These are phyloP conservation scores for Drosophila prolongata DNA, from an alignment of 2,888 invertebrate genomes.

Conservation along the genomic window DNA sequence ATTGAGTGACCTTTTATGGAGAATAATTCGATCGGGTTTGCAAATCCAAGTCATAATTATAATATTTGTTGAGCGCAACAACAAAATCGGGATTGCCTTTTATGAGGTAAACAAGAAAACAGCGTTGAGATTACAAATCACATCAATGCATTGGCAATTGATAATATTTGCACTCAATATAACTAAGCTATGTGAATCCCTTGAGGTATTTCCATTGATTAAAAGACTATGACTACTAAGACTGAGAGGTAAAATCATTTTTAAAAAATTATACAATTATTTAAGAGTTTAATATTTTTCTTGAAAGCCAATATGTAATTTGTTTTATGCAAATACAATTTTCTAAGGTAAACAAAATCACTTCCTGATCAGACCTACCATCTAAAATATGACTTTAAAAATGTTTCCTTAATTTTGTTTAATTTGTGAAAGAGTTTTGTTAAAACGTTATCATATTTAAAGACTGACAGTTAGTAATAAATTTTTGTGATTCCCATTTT, in stretches of 20 bases:
- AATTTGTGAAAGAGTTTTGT: too few species aligned
- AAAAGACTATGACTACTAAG: too few species aligned
- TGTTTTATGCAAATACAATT: neutral
- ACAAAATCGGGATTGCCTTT: slow-evolving; percentile 6
- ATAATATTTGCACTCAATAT: neutral
- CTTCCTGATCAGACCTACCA: neutral
- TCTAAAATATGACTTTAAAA: too few species aligned
- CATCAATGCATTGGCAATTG: neutral
- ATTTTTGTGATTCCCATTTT: neutral
- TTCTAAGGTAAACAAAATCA: neutral
- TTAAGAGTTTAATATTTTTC: too few species aligned
- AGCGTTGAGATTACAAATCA: neutral
- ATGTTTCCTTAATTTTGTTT: too few species aligned
- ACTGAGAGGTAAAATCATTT: too few species aligned
- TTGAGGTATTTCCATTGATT: neutral
- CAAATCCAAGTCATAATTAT: slow-evolving; percentile 23
- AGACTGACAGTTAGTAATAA: neutral
- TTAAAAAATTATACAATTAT: too few species aligned
- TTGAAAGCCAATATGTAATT: neutral
- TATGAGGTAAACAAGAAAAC: neutral
- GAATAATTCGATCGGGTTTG: slow-evolving; percentile 36
- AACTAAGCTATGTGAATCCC: neutral
- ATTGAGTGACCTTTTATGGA: slow-evolving; percentile 46
- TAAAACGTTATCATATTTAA: too few species aligned
- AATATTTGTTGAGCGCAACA: slow-evolving; percentile 10